Percentiles rank a stretch among this genome's conserved stretches.
phyloP scores from a whole-genome alignment of 2,113 vertebrate genomes.

The Columba livia region DNA sequence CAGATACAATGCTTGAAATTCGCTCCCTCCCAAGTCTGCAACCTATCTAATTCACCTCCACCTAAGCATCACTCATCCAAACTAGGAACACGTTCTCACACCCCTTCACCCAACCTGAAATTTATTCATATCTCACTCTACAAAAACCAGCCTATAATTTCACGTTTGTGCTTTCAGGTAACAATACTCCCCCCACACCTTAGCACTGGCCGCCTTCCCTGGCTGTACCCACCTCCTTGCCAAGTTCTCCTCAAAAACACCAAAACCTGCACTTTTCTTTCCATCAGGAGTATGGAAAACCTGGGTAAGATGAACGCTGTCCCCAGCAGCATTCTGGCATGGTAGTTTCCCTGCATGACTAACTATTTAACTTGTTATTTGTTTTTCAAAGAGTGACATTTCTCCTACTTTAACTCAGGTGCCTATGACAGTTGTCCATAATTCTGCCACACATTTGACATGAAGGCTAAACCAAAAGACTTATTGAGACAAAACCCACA shows the following conservation, averaged over 20 bases:
- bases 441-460: background rate
- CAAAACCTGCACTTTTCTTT: background rate
- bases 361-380: background rate
- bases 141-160: background rate
- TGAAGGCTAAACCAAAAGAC: background rate
- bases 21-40: background rate
- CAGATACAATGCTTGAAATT: background rate
- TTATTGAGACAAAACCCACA: background rate
- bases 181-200: background rate
- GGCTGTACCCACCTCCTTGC: background rate
- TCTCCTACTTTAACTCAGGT: background rate
- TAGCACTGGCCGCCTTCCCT: background rate
- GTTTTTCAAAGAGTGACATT: background rate
- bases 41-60: background rate
- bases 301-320: background rate
- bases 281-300: background rate
- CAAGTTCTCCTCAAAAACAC: background rate
- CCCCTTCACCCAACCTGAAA: background rate
- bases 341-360: background rate
- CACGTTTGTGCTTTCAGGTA: background rate
- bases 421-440: background rate
- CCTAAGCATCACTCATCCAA: background rate
- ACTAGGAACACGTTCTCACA: background rate
- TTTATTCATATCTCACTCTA: background rate
- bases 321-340: background rate